These are phyloP conservation scores for Hirtodrosophila trivittata DNA, from an alignment of 2,888 invertebrate genomes.

Conservation along the genomic window DNA sequence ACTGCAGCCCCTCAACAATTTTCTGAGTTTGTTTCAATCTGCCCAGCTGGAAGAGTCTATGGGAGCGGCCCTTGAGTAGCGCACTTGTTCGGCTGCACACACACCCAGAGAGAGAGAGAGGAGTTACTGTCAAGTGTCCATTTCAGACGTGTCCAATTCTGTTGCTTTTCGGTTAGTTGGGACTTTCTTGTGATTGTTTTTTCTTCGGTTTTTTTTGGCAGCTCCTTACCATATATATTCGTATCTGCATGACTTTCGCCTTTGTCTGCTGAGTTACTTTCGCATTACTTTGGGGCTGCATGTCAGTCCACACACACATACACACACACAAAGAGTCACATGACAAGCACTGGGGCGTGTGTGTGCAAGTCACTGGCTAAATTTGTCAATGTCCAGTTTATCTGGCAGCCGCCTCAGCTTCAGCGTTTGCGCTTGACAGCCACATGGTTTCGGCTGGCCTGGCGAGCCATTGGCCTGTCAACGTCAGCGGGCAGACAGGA, in stretches of 20 bases:
- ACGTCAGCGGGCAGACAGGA: slow-evolving; percentile 34
- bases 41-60: slow-evolving; percentile 22
- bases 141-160: slow-evolving; percentile 69
- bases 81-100: slow-evolving; percentile 64
- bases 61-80: slow-evolving; percentile 33
- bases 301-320: slow-evolving; percentile 19
- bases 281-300: slow-evolving; percentile 47
- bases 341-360: neutral
- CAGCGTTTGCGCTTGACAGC: slow-evolving; percentile 65
- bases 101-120: too few relatives aligned
- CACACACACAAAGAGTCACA: neutral
- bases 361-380: slow-evolving; percentile 56
- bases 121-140: slow-evolving; percentile 75
- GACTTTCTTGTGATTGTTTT: slow-evolving; percentile 25
- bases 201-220: slow-evolving; percentile 8
- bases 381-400: slow-evolving; percentile 74
- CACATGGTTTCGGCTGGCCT: slow-evolving; percentile 70
- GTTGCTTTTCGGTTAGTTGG: slow-evolving; percentile 60
- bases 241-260: slow-evolving; percentile 65
- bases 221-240: slow-evolving; percentile 29
- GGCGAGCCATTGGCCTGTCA: slow-evolving; percentile 57
- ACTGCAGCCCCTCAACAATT: neutral
- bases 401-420: slow-evolving; percentile 57
- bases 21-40: slow-evolving; percentile 12
- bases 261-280: slow-evolving; percentile 51